Evolutionary conservation across 1,140 invertebrate genomes (phyloP).

Genomic region (Delia radicum): DNA sequence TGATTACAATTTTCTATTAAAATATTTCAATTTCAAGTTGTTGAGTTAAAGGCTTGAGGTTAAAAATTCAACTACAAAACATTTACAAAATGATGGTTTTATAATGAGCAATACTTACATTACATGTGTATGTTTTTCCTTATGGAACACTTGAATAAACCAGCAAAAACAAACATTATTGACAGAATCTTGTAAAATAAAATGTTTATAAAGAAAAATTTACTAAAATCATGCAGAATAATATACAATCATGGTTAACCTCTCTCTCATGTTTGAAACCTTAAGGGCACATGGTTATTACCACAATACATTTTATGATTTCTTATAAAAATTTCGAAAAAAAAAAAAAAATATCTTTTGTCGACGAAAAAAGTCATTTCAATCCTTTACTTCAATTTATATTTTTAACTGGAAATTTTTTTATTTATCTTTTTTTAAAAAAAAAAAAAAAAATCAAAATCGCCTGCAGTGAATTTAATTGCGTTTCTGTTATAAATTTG

Average conservation of each 20-base stretch:
- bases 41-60: not conserved
- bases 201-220: not conserved
- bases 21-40: not conserved
- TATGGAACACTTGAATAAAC: not conserved
- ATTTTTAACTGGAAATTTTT: not conserved
- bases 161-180: not conserved
- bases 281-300: not conserved
- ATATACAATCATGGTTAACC: not conserved
- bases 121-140: not conserved
- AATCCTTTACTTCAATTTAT: not conserved
- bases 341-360: not conserved
- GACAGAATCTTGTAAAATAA: not conserved
- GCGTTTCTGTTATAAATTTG: conserved; percentile 31
- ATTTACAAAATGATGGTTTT: conserved; percentile 6
- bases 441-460: conserved; percentile 12
- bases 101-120: conserved; percentile 8
- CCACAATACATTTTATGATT: not conserved
- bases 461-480: conserved; percentile 32
- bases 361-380: not conserved
- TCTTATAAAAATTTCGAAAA: no score
- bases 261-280: not conserved
- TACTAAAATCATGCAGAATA: not conserved
- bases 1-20: not conserved
- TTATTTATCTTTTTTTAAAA: not conserved
- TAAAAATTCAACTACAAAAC: not conserved